Evolutionary conservation across 2,797 vertebrate species (phyloP).

Genomic region (Onychomys leucogaster): DNA sequence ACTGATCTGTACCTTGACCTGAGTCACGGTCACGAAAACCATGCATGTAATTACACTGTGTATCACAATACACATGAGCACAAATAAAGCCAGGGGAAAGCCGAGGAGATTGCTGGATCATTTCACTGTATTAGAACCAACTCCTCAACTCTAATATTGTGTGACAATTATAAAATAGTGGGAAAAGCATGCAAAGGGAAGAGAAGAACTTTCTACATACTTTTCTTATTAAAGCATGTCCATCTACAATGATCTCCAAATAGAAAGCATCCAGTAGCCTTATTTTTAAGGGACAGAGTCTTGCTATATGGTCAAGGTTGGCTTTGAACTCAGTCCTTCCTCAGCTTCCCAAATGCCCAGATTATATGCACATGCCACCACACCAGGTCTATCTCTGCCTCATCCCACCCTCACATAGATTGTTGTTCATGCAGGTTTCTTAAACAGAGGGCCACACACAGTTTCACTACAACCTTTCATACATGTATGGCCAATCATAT

Average conservation of each 20-base stretch:
- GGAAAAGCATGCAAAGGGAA: background rate
- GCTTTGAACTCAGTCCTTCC: background rate
- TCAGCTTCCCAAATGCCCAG: background rate
- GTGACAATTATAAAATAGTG: background rate
- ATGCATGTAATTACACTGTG: background rate
- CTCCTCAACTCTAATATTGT: background rate
- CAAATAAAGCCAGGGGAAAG: background rate
- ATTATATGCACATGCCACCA: background rate
- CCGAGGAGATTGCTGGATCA: background rate
- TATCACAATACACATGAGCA: background rate
- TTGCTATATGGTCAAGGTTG: background rate
- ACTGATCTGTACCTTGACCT: background rate
- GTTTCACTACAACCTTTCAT: background rate
- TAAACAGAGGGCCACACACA: background rate
- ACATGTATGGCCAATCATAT: too few species aligned
- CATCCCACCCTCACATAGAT: background rate
- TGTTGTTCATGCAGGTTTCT: background rate
- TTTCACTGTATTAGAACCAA: background rate
- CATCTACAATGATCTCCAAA: constrained; percentile 32
- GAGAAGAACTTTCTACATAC: background rate
- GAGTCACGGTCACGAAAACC: background rate
- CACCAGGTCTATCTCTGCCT: background rate
- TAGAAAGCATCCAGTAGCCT: background rate
- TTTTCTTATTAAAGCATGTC: background rate
- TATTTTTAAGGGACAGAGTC: background rate